Evolutionary conservation across 2,888 invertebrate species (phyloP), one percentile per base, ranked within the genome.

Genomic region (Hyalella azteca): DNA sequence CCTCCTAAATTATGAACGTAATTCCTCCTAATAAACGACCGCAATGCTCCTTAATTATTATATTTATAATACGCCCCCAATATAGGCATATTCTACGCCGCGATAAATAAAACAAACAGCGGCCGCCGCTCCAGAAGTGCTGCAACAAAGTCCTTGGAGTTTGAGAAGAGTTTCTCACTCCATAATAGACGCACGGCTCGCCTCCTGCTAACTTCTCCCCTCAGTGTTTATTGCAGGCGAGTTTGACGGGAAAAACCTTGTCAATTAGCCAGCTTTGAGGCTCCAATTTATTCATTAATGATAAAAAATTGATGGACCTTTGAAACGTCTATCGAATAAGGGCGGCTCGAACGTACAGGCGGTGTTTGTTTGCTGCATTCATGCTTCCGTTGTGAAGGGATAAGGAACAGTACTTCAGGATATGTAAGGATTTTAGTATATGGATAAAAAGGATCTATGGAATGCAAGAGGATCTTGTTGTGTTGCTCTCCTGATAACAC

Each of bases 281-380:
- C 36, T 32, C 66, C 66, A 66, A 66, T 66, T 66, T 66, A 66
- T 66, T 66, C 66, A 66, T 66, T 66, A 66, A n/a, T 22, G 66
- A 19, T 66, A 36, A 66, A 66, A 66, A 66, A 54, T 54, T 11
- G 54, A 54, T 26, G 54, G 54, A 26, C 54, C 54, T 54, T 54
- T 54, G 54, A 54, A 22, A 54, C 26, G 26, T 26, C 54, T 54
- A 54, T 54, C 54, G 54, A 54, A 54, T 54, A 26, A 54, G 29
- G 54, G 54, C 54, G 54, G 29, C 11, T 29, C 9, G 22, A 54
- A n/a, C n/a, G n/a, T n/a, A n/a, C n/a, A n/a, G n/a, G n/a, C n/a
- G n/a, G n/a, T n/a, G n/a, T n/a, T n/a, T n/a, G n/a, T n/a, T n/a
- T n/a, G n/a, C n/a, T n/a, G n/a, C n/a, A n/a, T n/a, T n/a, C n/a